Percentiles rank a stretch among this genome's conserved stretches.
Conservation (phyloP, 2,888 invertebrate genomes). For the Autographa pulchrina region DNA sequence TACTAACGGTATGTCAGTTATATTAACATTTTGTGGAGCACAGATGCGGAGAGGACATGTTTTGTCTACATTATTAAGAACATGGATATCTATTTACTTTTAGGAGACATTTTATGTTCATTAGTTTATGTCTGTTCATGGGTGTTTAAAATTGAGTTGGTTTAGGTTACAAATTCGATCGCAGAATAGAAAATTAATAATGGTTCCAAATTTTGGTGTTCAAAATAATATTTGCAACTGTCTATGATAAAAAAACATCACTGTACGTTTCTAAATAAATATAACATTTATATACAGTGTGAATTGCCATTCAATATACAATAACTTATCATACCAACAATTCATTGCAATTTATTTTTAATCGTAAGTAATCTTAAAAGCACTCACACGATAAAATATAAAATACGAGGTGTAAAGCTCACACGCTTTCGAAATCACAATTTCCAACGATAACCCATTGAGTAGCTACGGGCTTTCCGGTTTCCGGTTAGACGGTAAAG, state of each 20-base stretch:
- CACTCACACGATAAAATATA: slow-evolving; percentile 36
- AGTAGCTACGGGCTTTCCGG: slow-evolving; percentile 63
- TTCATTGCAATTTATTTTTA: slow-evolving; percentile 31
- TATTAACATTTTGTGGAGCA: slow-evolving; percentile 62
- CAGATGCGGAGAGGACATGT: slow-evolving; percentile 44
- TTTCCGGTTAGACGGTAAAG: slow-evolving; percentile 61
- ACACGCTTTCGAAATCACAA: slow-evolving; percentile 58
- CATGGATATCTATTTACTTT: neutral
- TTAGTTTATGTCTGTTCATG: too few relatives aligned
- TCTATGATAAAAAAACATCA: too few relatives aligned
- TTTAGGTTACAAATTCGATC: too few relatives aligned
- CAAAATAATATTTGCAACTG: too few relatives aligned
- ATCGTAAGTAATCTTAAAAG: slow-evolving; percentile 39
- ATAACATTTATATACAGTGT: too few relatives aligned
- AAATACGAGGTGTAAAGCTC: slow-evolving; percentile 56
- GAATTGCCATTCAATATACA: neutral
- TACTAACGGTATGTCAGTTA: slow-evolving; percentile 54
- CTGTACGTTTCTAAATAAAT: too few relatives aligned
- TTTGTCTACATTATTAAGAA: slow-evolving; percentile 23
- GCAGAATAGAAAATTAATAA: too few relatives aligned
- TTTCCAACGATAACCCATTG: slow-evolving; percentile 64
- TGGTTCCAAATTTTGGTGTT: too few relatives aligned
- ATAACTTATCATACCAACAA: slow-evolving; percentile 15
- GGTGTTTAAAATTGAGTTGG: too few relatives aligned
- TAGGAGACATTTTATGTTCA: neutral